Evolutionary conservation across 2,113 vertebrate genomes (phyloP).

Genomic region (Peromyscus polionotus): DNA sequence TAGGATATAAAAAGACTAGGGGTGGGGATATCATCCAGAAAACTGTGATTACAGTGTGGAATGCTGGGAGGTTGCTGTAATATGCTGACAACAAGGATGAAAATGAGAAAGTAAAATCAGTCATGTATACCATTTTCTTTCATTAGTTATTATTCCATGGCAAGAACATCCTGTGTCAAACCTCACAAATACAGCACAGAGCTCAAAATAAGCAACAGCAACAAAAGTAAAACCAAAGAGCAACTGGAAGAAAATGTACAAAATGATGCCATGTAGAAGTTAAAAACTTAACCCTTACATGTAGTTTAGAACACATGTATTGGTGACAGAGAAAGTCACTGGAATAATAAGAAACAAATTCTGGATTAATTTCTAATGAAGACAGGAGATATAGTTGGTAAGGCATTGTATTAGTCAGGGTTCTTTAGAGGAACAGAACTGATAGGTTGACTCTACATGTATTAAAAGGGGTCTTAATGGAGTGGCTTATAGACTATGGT

Average conservation of each 20-base stretch:
- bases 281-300: background rate
- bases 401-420: background rate
- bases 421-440: background rate
- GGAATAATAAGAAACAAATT: background rate
- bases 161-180: background rate
- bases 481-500: background rate
- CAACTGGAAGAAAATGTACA: background rate
- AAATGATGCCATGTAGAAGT: background rate
- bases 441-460: background rate
- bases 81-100: background rate
- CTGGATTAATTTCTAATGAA: background rate
- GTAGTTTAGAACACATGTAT: fast-evolving
- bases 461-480: background rate
- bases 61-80: background rate
- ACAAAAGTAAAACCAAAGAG: background rate
- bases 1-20: background rate
- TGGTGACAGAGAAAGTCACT: background rate
- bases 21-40: background rate
- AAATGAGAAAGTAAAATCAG: background rate
- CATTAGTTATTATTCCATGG: too few species aligned
- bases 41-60: too few species aligned
- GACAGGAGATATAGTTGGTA: background rate
- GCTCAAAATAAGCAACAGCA: background rate
- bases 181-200: background rate
- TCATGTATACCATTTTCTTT: background rate